Conservation (phyloP, 2,888 invertebrate species). For the Andrena haemorrhoa region DNA sequence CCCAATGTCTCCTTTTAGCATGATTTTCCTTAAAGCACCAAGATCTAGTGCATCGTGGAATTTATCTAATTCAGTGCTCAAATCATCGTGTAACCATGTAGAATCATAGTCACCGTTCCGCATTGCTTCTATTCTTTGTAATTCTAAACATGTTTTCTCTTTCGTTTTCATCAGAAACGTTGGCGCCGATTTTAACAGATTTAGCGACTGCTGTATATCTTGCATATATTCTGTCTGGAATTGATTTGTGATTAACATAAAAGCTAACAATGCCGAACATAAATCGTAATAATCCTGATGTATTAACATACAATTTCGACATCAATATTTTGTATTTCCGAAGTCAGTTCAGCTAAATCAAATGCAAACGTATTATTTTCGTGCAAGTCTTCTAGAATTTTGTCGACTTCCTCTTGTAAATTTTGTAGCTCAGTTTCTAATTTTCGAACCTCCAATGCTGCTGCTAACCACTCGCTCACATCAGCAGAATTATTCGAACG, state of each 20-base stretch:
- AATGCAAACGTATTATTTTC: constrained; percentile 58
- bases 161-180: constrained; percentile 69
- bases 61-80: constrained; percentile 73
- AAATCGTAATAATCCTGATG: background rate
- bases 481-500: constrained; percentile 58
- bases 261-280: background rate
- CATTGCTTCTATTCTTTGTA: constrained; percentile 73
- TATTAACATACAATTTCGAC: constrained; percentile 72
- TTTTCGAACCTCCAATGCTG: constrained; percentile 78
- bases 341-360: constrained; percentile 70
- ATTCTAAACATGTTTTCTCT: constrained; percentile 67
- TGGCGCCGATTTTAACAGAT: constrained; percentile 73
- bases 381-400: constrained; percentile 63
- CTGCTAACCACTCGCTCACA: constrained; percentile 76
- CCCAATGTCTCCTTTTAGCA: constrained; percentile 77
- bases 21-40: constrained; percentile 78
- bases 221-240: constrained; percentile 73
- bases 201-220: constrained; percentile 76
- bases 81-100: constrained; percentile 71
- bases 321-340: constrained; percentile 73
- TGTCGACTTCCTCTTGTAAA: constrained; percentile 74
- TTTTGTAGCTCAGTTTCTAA: constrained; percentile 72
- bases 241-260: constrained; percentile 19
- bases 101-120: constrained; percentile 59
- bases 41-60: constrained; percentile 76